phyloP scores from a whole-genome alignment of 2,888 invertebrate genomes.

The Andrena camellia region DNA sequence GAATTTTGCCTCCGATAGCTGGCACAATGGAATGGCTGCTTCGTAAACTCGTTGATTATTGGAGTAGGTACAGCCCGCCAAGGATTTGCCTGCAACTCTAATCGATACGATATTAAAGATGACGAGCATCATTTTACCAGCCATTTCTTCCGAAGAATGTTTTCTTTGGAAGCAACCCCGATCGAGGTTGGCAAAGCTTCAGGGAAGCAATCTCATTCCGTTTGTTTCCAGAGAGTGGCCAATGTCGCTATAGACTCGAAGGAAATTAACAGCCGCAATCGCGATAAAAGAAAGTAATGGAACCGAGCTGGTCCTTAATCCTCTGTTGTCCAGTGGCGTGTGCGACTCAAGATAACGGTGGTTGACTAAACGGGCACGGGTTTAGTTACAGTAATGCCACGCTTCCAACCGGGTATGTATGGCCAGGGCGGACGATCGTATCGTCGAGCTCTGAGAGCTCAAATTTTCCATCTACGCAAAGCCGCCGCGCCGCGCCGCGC shows the following conservation, averaged over 20 bases:
- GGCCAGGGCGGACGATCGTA: conserved; percentile 8
- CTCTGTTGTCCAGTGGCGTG: conserved; percentile 46
- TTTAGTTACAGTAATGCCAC: conserved; percentile 29
- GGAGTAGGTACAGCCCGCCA: not conserved
- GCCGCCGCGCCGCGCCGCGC: not conserved
- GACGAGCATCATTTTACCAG: too few species aligned
- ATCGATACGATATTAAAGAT: conserved; percentile 12
- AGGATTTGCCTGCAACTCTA: conserved; percentile 14
- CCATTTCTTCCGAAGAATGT: not conserved
- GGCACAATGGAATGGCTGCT: conserved; percentile 18
- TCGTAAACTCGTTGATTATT: not conserved
- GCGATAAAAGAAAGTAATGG: conserved; percentile 52
- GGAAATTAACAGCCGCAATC: conserved; percentile 38
- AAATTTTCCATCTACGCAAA: conserved; percentile 3
- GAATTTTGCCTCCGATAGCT: conserved; percentile 27
- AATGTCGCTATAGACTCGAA: conserved; percentile 6
- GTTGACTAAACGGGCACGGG: conserved; percentile 29
- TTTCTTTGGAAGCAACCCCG: not conserved
- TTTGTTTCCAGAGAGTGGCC: conserved; percentile 9
- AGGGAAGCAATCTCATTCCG: not conserved
- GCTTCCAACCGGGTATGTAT: conserved; percentile 17
- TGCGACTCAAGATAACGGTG: conserved; percentile 29
- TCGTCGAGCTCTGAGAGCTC: not conserved
- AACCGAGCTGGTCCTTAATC: conserved; percentile 35
- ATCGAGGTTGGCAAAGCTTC: conserved; percentile 2